Evolutionary conservation across 2,113 vertebrate genomes (phyloP).

Genomic region (Felis chaus): DNA sequence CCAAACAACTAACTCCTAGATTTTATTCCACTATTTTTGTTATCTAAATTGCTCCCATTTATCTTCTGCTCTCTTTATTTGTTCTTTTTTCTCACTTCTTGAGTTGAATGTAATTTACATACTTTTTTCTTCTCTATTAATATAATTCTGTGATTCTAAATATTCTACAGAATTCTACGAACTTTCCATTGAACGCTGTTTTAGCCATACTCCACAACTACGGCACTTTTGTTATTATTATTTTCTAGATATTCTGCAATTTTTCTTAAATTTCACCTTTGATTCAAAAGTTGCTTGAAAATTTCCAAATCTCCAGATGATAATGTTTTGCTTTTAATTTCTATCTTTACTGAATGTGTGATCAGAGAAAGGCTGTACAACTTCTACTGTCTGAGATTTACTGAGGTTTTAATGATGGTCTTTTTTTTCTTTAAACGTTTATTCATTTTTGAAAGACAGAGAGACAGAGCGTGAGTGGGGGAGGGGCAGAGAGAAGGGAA

Average conservation of each 20-base stretch:
- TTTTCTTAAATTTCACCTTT: constrained; percentile 22
- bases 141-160: background rate
- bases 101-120: background rate
- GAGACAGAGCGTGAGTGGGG: too few relatives aligned
- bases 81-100: background rate
- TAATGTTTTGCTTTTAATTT: background rate
- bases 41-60: constrained; percentile 25
- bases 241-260: background rate
- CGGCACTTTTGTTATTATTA: background rate
- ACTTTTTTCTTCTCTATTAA: background rate
- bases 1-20: background rate
- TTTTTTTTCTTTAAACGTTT: too few relatives aligned
- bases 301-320: background rate
- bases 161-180: background rate
- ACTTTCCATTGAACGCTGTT: background rate
- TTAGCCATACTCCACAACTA: background rate
- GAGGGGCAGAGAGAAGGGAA: too few relatives aligned
- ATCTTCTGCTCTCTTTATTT: background rate
- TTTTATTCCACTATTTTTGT: background rate
- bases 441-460: too few relatives aligned
- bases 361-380: background rate
- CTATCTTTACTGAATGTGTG: background rate
- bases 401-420: background rate
- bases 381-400: background rate
- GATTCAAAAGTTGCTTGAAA: background rate